Evolutionary conservation across 23 tunicate genomes (phyloP).

Genomic region (Pegea sp.): DNA sequence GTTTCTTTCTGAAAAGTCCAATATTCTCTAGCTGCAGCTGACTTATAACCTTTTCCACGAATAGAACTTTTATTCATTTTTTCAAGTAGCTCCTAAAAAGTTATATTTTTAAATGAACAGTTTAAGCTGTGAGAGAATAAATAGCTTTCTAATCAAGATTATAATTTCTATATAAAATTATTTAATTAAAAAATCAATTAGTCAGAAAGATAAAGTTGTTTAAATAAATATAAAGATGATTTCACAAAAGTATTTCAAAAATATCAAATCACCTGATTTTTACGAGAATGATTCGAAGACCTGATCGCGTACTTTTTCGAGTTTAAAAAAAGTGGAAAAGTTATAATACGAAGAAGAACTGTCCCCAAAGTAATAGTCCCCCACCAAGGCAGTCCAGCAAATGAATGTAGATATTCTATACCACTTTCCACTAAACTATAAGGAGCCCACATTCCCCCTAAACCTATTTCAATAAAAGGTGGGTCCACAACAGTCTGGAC

Average conservation of each 20-base stretch:
- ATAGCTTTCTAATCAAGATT: too few species aligned
- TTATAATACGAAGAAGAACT: constrained; percentile 15
- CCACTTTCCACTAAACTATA: constrained; percentile 19
- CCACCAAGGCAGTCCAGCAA: constrained; percentile 62
- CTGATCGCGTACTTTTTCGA: constrained; percentile 15
- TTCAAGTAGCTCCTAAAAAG: too few species aligned
- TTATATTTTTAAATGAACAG: too few species aligned
- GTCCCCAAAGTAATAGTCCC: constrained; percentile 42
- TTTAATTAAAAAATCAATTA: background rate
- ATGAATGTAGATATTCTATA: constrained; percentile 23
- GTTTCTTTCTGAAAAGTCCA: background rate
- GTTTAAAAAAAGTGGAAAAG: constrained; percentile 16
- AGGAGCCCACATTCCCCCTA: constrained; percentile 48
- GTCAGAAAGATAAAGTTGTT: background rate
- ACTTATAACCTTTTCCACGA: too few species aligned
- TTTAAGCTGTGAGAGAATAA: too few species aligned
- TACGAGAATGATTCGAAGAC: constrained; percentile 7
- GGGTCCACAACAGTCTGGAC: constrained; percentile 64
- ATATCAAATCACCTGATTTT: constrained; percentile 7
- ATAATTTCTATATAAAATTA: background rate
- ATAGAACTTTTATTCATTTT: too few species aligned
- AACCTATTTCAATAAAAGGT: constrained; percentile 49
- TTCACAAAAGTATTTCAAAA: background rate
- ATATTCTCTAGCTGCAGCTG: too few species aligned
- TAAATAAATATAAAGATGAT: too few species aligned